Base-by-base conservation (phyloP, 2,888 invertebrate species). In the Myopa tessellatipennis region DNA sequence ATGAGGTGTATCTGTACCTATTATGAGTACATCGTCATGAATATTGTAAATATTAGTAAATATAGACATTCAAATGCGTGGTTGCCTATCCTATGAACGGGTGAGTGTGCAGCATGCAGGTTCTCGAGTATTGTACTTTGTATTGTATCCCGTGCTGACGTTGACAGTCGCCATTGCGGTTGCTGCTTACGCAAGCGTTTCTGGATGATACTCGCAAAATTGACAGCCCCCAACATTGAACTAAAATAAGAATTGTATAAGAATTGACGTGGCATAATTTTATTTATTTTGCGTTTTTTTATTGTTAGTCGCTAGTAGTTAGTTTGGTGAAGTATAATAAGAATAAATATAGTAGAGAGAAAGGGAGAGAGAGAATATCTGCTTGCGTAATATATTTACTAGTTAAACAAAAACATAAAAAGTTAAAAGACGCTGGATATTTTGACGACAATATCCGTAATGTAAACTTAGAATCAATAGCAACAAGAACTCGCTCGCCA, bases 401-500 rank as follows among this genome's bases (percentile, higher is more conserved):
- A 2, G 26, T 26, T 26, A 26, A 26, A 26, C 26, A 26, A 26
- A 26, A 26, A 26, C 2, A 26, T 1, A 26, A 26, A 26, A 26
- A 1, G 26, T 26, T 26, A 26, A 26, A 26, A 26, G 1, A 26
- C 26, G 26, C 26, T 26, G 26, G 26, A 26, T 26, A 26, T 26
- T 26, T 26, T 26, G 26, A 26, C 26, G 26, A 26, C 2, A 2
- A 26, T 26, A 26, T 26, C 2, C 26, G 1, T 26, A 52, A 52
- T 3, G 52, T 14, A 8, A 52, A 52, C 26, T 26, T 52, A 14
- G 14, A 1, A 52, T 1, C 2, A 14, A 52, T 1, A 52, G 3
- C 69, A 69, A 74, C 77, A 74, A 74, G 69, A 73, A 73, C 67
- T 34, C 74, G 70, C 74, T 63, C 55, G 74, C 45, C 52, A 78